Conservation (phyloP, 2,888 invertebrate species). For the Aleiodes leptofemur region DNA sequence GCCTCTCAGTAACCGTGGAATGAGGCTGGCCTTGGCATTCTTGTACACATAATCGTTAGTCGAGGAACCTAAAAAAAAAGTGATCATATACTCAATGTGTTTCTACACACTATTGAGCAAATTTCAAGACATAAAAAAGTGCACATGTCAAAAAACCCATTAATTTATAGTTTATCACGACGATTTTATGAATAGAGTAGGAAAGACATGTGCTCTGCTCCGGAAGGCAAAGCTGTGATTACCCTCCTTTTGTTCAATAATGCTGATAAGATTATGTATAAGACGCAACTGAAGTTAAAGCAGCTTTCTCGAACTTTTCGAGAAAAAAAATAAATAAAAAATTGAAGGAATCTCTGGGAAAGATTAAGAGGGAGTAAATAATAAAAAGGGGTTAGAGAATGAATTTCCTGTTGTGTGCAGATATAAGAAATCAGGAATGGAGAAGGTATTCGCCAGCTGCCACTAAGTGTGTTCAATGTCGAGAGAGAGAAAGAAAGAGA, state of each 20-base stretch:
- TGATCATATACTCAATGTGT: conserved; percentile 5
- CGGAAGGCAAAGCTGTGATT: neutral
- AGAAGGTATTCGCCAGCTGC: conserved; percentile 74
- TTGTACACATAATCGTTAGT: conserved; percentile 64
- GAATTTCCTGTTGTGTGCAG: conserved; percentile 49
- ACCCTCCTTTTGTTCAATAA: neutral
- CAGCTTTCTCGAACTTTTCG: neutral
- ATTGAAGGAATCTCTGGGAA: neutral
- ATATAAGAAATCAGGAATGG: conserved; percentile 48
- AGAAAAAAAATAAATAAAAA: neutral
- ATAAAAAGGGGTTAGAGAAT: conserved; percentile 45
- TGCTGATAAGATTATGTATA: neutral
- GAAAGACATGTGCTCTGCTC: neutral
- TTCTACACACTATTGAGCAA: conserved; percentile 37
- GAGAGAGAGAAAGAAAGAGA: conserved; percentile 57
- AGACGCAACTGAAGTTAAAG: neutral
- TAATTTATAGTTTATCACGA: neutral
- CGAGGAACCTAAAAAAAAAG: conserved; percentile 20
- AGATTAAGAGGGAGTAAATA: conserved; percentile 28
- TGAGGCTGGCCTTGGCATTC: conserved; percentile 71
- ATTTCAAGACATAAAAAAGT: conserved; percentile 47
- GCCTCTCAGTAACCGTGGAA: conserved; percentile 57
- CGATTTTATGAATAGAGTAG: neutral
- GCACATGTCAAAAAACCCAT: conserved; percentile 42
- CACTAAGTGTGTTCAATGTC: conserved; percentile 74